phyloP scores from a whole-genome alignment of 2,797 vertebrate species.

The Pipistrellus kuhlii region DNA sequence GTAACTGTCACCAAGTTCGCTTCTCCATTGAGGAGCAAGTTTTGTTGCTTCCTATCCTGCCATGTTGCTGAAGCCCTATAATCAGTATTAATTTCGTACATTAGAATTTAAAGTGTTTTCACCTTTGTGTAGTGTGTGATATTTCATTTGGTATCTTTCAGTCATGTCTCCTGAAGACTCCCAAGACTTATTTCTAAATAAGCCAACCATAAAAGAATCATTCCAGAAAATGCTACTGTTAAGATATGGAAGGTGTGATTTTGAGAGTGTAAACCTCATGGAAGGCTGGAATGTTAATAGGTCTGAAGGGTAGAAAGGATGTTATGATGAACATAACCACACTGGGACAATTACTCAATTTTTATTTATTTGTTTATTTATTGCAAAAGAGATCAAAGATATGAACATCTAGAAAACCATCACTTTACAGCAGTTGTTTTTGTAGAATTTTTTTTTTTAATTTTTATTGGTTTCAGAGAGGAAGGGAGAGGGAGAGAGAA shows the following conservation, averaged over 20 bases:
- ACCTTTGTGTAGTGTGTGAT: background rate
- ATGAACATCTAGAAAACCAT: background rate
- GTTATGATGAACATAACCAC: background rate
- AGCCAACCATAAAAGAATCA: background rate
- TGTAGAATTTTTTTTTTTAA: too few species aligned
- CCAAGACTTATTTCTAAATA: background rate
- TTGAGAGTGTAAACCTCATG: background rate
- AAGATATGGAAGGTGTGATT: background rate
- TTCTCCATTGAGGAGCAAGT: background rate
- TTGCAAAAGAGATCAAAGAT: background rate
- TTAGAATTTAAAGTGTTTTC: background rate
- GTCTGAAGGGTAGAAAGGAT: background rate
- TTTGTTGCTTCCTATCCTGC: background rate
- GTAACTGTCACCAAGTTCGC: constrained; percentile 68
- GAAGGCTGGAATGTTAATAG: background rate
- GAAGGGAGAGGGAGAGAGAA: too few species aligned
- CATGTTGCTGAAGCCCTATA: background rate
- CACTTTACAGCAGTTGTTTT: background rate
- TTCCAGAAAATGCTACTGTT: background rate
- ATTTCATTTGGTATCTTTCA: background rate
- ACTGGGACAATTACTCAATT: background rate
- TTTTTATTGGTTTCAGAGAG: too few species aligned
- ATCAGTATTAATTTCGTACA: background rate
- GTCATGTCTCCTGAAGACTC: background rate
- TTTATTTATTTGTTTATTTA: too few species aligned